Evolutionary conservation across 2,888 invertebrate genomes (phyloP), one percentile per base, ranked within the genome.

Genomic region (Bembecia ichneumoniformis): DNA sequence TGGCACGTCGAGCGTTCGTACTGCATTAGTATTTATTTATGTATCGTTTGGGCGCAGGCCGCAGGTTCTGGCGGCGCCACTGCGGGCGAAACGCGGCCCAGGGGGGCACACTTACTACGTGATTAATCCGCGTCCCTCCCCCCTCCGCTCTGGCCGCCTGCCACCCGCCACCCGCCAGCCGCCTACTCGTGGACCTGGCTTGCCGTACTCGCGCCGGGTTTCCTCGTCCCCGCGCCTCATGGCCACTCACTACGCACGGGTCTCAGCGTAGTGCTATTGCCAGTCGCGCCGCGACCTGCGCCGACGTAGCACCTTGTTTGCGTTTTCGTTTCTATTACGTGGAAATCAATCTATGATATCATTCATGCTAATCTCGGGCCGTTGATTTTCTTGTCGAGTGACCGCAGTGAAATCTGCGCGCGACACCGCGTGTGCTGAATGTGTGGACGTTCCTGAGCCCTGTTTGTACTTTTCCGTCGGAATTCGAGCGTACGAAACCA

Each of bases 191-290:
- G 60, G 60, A 73, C 68, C 68, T 71, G 77, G 75, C 74, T 76
- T 79, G 76, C 75, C 84, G 83, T 84, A 84, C 83, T 79, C 81
- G 81, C 80, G 75, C 78, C 84, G 86, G 87, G 84, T 86, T 86
- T 84, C 86, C 84, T 86, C 86, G 83, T 84, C 87, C 84, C 86
- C 86, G 84, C 86, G 81, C 84, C 87, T 86, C 87, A 83, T 79
- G 86, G 83, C 86, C 83, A 84, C 83, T 84, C 83, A 83, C 79
- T 84, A 84, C 84, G 83, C 86, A 84, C 83, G 82, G 77, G 59
- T 77, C 82, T 74, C 76, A 77, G 77, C 80, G 82, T 82, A 82
- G 82, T 81, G 46, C 78, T 78, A 70, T 74, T 75, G 77, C 57
- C 82, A 82, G 84, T 84, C 84, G 84, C 83, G 74, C 77, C 72